A percentile compares a stretch with the other conserved stretches of the same genome.
Conservation (phyloP, 1,140 invertebrate genomes). For the Halesus radiatus region DNA sequence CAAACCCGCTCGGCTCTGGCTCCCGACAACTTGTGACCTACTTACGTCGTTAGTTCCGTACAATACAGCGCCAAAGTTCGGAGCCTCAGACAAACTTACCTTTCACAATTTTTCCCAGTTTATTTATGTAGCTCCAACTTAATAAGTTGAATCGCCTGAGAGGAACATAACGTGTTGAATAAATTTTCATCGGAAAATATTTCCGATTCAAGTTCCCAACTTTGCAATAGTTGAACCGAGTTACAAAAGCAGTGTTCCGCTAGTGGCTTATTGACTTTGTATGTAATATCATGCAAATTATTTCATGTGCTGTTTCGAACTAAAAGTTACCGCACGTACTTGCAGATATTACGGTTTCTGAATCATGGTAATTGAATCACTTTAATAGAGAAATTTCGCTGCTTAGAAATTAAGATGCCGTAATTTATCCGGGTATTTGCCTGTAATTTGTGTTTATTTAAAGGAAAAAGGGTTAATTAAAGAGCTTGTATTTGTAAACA, state of each 20-base stretch:
- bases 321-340: constrained; percentile 9
- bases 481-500: no score
- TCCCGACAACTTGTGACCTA: constrained; percentile 45
- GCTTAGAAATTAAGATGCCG: no score
- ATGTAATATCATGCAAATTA: constrained; percentile 28
- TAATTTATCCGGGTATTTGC: no score
- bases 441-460: no score
- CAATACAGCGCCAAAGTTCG: constrained; percentile 39
- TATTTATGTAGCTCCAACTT: constrained; percentile 53
- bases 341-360: constrained; percentile 1
- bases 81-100: constrained; percentile 27
- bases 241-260: constrained; percentile 31
- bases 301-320: constrained; percentile 20
- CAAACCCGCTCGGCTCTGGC: background rate
- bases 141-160: constrained; percentile 54
- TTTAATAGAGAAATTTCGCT: background rate
- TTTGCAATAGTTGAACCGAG: constrained; percentile 47
- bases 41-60: constrained; percentile 21
- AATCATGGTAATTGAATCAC: background rate
- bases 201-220: constrained; percentile 49
- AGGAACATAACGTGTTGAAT: constrained; percentile 55
- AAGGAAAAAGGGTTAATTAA: no score
- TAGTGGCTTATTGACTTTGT: constrained; percentile 31
- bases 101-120: constrained; percentile 33
- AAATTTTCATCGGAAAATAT: constrained; percentile 55